Evolutionary conservation across 2,888 invertebrate species (phyloP), one percentile per base, ranked within the genome.

Genomic region (Eubasilissa splendida): DNA sequence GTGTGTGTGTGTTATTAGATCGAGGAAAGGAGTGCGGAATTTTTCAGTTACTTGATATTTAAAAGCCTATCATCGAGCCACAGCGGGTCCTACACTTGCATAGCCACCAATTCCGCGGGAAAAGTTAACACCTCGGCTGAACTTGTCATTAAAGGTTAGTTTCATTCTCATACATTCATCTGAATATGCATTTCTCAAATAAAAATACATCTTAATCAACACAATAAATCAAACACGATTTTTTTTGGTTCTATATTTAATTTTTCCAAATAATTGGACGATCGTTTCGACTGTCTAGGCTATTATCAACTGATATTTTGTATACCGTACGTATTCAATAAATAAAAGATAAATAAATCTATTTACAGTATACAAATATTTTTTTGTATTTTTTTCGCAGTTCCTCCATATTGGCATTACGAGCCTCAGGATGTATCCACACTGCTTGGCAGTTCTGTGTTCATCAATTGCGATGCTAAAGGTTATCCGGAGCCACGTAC

Each of bases 401-500:
- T 95, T 85, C 95, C 96, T 76, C 95, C 95, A 81, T 94, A 93
- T 85, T 95, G 95, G 93, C 91, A 94, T 85, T 90, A 93, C 80
- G 95, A 95, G 87, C 95, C 95, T 7, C 91, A 93, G 85, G 95
- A 96, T 87, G 91, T 92, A 74, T 93, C 94, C 80, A 93, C 94
- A 73, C 91, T 95, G 85, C 90, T 95, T 22, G 96, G 95, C 84
- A 94, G 94, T 84, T 91, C 93, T 76, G 91, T 95, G 80, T 92
- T 93, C 80, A 91, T 96, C 83, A 93, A 94, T 87, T 96, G 96
- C 86, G 93, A 93, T 86, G 95, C 95, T 2, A 92, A 93, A 85
- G 96, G 96, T 80, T 95, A 94, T 89, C 96, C 96, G 11, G 89
- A 92, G 84, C 96, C 96, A 50, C 89, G 91, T 84, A 93, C 94